Evolutionary conservation across 2,113 vertebrate species (phyloP), one percentile per base, ranked within the genome.

Genomic region (Anarhynchus alexandrinus): DNA sequence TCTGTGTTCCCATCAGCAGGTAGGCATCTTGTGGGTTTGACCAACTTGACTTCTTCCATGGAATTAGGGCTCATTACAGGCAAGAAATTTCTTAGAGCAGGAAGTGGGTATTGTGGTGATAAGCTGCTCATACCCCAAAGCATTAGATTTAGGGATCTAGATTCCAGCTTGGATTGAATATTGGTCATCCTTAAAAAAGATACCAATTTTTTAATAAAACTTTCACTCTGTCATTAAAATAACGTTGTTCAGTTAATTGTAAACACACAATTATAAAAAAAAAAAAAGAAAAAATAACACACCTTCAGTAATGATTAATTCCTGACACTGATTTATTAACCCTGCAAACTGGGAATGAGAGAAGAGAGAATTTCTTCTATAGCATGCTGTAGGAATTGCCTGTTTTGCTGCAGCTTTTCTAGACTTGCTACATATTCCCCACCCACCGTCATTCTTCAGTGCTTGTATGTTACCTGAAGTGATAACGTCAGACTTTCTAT

Each of bases 301-400:
- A 58, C 23, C 12, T 34, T 72, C n/a, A 36, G 38, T 40, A 49
- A 36, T 51, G 15, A 29, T 32, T 52, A 21, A 43, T 36, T 90
- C 38, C 29, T 52, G 10, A 57, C 14, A 15, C 18, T 38, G 38
- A 52, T 81, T 73, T 65, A 84, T 86, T 69, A 64, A 62, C 32
- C 7, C 11, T 59, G n/a, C 30, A 69, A 61, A 59, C 26, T 72
- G 58, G 11, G 49, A 64, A 74, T 49, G 36, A 62, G 25, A 69
- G 20, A 61, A 70, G 65, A 86, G n/a, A 70, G 36, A 69, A 5
- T 42, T 91, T 77, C 10, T 81, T 78, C 59, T 52, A 3, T 34
- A 4, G 18, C 0, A 0, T 49, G 7, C 9, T 82, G 7, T 42
- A 34, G 51, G 27, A 79, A 22, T 42, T 58, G 6, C 36, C 49